Conservation (phyloP, 1,140 invertebrate genomes). For the Paracyclopina nana region DNA sequence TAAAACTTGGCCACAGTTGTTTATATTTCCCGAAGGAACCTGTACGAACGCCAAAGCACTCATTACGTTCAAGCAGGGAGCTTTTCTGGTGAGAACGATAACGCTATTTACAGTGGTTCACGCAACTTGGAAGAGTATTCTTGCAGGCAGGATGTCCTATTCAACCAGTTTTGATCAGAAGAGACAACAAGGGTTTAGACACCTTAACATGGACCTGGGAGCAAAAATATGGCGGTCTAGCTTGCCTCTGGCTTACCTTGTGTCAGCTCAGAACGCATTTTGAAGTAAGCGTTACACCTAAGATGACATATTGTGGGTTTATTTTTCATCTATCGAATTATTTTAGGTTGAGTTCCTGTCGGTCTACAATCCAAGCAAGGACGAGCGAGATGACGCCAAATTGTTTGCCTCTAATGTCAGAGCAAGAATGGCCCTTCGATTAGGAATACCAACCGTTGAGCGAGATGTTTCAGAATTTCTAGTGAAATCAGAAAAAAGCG, state of each 20-base stretch:
- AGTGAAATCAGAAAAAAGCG: too few relatives aligned
- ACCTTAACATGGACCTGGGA: conserved; percentile 95
- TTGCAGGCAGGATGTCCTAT: too few relatives aligned
- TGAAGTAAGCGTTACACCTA: too few relatives aligned
- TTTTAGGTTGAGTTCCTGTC: background rate
- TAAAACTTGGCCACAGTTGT: conserved; percentile 83
- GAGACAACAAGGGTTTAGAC: conserved; percentile 78
- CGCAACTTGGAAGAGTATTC: too few relatives aligned
- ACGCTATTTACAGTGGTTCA: too few relatives aligned
- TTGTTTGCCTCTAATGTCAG: too few relatives aligned
- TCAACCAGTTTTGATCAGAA: conserved; percentile 72
- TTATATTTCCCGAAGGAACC: conserved; percentile 89
- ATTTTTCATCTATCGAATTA: background rate
- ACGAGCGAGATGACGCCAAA: too few relatives aligned
- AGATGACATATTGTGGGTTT: too few relatives aligned
- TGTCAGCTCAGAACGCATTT: conserved; percentile 64
- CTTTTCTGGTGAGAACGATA: conserved; percentile 66
- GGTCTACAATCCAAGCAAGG: background rate
- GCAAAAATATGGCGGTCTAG: conserved; percentile 51
- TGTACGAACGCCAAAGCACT: conserved; percentile 67
- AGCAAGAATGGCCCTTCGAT: too few relatives aligned
- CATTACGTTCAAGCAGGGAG: conserved; percentile 82
- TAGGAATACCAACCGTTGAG: too few relatives aligned
- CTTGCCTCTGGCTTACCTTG: conserved; percentile 69
- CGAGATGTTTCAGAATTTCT: too few relatives aligned